phyloP scores from a whole-genome alignment of 1,140 invertebrate species.

The Thrips palmi region DNA sequence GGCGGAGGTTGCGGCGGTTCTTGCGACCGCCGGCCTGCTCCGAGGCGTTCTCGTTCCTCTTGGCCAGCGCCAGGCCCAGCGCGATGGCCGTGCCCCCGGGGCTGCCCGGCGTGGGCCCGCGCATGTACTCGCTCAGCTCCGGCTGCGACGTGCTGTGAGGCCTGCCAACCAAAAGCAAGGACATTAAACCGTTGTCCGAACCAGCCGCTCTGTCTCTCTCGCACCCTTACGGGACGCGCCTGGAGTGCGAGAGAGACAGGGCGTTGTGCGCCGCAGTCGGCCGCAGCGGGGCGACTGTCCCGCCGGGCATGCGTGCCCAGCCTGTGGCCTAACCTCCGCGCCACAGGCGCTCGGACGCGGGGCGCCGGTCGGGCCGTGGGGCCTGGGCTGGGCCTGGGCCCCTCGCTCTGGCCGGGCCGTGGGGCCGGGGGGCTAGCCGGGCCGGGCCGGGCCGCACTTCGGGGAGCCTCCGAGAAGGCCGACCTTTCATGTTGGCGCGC shows the following conservation, averaged over 20 bases:
- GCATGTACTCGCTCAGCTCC: slow-evolving; percentile 32
- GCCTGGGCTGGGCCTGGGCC: too few species aligned
- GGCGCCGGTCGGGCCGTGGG: too few species aligned
- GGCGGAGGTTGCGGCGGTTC: slow-evolving; percentile 39
- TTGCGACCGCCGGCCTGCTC: slow-evolving; percentile 42
- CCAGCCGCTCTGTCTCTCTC: neutral
- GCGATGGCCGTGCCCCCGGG: slow-evolving; percentile 16
- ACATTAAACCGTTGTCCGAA: too few species aligned
- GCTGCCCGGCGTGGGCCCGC: slow-evolving; percentile 19
- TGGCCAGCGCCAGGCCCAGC: slow-evolving; percentile 28
- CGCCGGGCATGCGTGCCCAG: neutral
- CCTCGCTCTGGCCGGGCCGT: too few species aligned
- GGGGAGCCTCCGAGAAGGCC: too few species aligned
- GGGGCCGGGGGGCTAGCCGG: too few species aligned
- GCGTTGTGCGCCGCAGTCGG: neutral
- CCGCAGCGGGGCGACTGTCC: neutral
- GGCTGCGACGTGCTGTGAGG: slow-evolving; percentile 29
- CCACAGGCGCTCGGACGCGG: too few species aligned
- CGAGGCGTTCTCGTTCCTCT: slow-evolving; percentile 46
- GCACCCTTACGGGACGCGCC: neutral
- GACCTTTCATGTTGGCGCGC: too few species aligned
- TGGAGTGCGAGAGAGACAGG: neutral
- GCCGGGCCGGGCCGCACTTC: too few species aligned
- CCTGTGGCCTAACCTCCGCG: neutral
- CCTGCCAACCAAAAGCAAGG: too few species aligned